Base-by-base conservation (phyloP, 1,140 invertebrate species). In the Macrobrachium rosenbergii region DNA sequence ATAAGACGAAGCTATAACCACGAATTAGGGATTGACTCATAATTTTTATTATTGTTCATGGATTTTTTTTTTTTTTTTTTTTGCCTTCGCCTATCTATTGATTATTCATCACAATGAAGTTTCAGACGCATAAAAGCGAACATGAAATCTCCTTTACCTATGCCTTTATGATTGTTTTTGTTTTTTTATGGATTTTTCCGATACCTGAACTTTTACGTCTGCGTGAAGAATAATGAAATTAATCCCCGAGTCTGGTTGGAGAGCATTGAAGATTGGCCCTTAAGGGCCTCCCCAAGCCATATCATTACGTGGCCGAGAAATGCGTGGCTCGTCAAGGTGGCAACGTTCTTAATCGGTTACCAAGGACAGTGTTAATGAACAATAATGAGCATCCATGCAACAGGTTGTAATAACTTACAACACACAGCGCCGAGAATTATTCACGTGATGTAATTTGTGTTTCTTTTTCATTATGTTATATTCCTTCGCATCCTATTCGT, bases 351-450 rank as follows among this genome's bases (percentile, higher is more conserved):
- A 87, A 87, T 87, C 85, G 80, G 78, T 81, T 82, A 62, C 79
- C 85, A 87, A 87, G 85, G 85, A 87, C 85, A 87, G 85, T 87
- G 85, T 87, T 87, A 87, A 87, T 87, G 85, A 87, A 82, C 79
- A 82, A 82, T 87, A 87, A 87, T 87, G 85, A 87, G 73, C 67
- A 87, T 21, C 62, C 69, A 81, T 76, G 52, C 58, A 63, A 76
- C 58, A 43, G 62, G 28, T 72, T 45, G 28, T 87, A 82, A 87
- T 87, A 81, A 87, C 78, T 87, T 79, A 77, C 2, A 52, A 8
- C 69, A 80, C 63, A 23, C 28, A 73, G 58, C 43, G 76, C 45
- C 23, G 12, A n/a, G 52, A 86, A 78, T 86, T 37, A 80, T 86
- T 80, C 67, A 73, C 83, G 72, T 76, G 79, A 72, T 86, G 77